Evolutionary conservation across 2,888 invertebrate genomes (phyloP), one percentile per base, ranked within the genome.

Genomic region (Chymomyza amoena): DNA sequence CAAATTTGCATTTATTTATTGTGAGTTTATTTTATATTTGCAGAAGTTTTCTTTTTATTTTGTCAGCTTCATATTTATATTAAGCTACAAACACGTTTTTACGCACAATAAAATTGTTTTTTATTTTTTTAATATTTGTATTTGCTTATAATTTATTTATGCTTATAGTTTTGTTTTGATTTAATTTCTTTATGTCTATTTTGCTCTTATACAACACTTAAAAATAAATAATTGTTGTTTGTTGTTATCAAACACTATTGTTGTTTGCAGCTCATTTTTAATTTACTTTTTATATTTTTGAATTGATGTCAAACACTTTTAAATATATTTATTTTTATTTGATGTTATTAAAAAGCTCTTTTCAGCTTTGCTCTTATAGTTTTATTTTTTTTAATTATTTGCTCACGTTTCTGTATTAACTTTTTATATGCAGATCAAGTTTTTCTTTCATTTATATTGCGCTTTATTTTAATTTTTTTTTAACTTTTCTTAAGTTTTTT

Each of bases 221-320:
- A 32, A 32, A 5, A 7, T 32, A 32, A 28, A 18, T n/a, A 15
- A 13, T 39, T 10, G 59, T 63, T 32, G n/a, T 1, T 20, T n/a
- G n/a, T 59, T 62, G n/a, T 61, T 66, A 50, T 64, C 32, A 15
- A 36, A 16, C 36, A 36, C 16, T 50, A 36, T 66, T 61, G 50
- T 6, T 36, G 39, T 64, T 20, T 6, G 32, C 32, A 32, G 32
- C 32, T 32, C 32, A 9, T 32, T 32, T 32, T 32, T 32, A 7
- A 1, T 15, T 52, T 28, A 13, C 13, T 45, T 36, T 4, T 32
- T 54, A 36, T 51, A 52, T 45, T 32, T 61, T 56, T 50, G 10
- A n/a, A 64, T 52, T 56, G 36, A 64, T 28, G 16, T 45, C 15
- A 10, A 18, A 56, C 54, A 54, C 7, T 9, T 52, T n/a, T 28